Percentiles rank a stretch among this genome's conserved stretches.
Conservation (phyloP, 1,140 invertebrate genomes). For the Octopus bimaculoides region DNA sequence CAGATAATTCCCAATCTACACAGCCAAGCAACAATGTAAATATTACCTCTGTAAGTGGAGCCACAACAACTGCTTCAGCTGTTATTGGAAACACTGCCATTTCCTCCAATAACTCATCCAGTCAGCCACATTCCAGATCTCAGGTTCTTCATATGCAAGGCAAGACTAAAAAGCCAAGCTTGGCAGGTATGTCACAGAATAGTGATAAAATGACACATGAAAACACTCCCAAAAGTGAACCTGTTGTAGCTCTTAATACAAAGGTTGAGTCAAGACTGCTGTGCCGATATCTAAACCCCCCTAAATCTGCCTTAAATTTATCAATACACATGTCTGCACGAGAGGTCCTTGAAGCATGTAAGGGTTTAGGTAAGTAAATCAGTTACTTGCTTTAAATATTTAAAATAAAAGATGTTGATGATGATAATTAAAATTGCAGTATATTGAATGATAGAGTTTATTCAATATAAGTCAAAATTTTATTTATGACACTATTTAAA, state of each 20-base stretch:
- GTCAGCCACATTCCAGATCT: constrained; percentile 14
- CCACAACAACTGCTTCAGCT: background rate
- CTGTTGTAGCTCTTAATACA: background rate
- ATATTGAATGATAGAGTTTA: too few species aligned
- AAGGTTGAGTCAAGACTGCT: background rate
- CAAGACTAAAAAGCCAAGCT: constrained; percentile 6
- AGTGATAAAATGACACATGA: background rate
- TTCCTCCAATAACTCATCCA: constrained; percentile 5
- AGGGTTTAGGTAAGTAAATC: constrained; percentile 43
- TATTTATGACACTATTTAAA: too few species aligned
- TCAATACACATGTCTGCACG: constrained; percentile 55
- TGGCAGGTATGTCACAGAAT: background rate
- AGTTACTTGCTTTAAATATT: too few species aligned
- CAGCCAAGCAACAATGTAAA: constrained; percentile 8
- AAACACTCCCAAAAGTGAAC: background rate
- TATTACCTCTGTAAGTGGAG: background rate
- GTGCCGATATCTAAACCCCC: background rate
- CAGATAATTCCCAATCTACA: background rate
- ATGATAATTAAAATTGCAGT: too few species aligned
- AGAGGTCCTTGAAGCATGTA: constrained; percentile 56
- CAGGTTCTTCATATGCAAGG: background rate
- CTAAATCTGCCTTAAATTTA: constrained; percentile 23
- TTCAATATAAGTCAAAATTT: too few species aligned
- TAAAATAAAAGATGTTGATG: too few species aligned
- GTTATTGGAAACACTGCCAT: background rate